Conservation (phyloP, 2,113 vertebrate species). For the Silurus asotus region DNA sequence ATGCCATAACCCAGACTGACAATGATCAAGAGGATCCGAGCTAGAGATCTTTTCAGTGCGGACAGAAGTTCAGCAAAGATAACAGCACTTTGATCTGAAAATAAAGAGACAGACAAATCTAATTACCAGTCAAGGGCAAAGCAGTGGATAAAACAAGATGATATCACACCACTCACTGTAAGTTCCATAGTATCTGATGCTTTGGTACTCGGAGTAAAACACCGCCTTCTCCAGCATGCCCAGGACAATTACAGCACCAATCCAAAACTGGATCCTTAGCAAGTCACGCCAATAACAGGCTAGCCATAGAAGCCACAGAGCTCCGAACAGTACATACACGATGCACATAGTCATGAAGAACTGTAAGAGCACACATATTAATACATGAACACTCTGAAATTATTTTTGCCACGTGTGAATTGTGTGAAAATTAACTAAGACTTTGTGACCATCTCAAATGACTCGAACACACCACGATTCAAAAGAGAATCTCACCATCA, state of each 20-base stretch:
- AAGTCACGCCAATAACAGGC: constrained; percentile 88
- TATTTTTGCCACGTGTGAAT: not conserved
- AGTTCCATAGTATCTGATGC: constrained; percentile 57
- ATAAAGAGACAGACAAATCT: constrained; percentile 51
- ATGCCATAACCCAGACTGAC: constrained; percentile 89
- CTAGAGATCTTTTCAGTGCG: constrained; percentile 83
- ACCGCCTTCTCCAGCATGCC: constrained; percentile 90
- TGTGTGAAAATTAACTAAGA: not conserved
- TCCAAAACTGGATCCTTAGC: constrained; percentile 89
- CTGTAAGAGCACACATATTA: constrained; percentile 29
- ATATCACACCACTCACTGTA: constrained; percentile 28
- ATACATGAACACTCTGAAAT: not conserved
- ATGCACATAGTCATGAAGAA: constrained; percentile 88
- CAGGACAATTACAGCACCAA: constrained; percentile 84
- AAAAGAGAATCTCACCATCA: constrained; percentile 81
- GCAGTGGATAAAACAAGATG: not conserved
- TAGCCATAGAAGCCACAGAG: constrained; percentile 84
- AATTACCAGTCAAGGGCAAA: not conserved
- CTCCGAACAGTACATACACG: constrained; percentile 81
- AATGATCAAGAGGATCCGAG: constrained; percentile 84
- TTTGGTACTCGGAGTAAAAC: constrained; percentile 87
- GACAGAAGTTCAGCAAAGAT: constrained; percentile 84
- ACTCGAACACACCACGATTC: not conserved
- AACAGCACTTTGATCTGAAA: constrained; percentile 69
- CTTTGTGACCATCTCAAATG: not conserved